These are phyloP conservation scores for Sitta europaea DNA, from an alignment of 2,113 vertebrate species.

Conservation along the genomic window DNA sequence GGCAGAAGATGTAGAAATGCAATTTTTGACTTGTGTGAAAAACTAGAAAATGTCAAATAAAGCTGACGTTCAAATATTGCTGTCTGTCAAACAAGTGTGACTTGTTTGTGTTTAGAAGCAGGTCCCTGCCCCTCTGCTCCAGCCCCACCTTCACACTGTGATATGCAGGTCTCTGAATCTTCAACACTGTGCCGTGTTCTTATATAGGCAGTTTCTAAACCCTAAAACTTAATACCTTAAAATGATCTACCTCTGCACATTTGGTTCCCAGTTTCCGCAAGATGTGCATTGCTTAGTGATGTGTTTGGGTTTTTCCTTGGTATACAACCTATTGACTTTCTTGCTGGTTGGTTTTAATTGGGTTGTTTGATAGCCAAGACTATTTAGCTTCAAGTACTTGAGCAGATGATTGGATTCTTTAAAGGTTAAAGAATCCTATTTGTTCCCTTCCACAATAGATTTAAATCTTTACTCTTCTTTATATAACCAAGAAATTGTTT, in stretches of 20 bases:
- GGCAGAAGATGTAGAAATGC: neutral
- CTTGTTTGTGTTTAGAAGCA: neutral
- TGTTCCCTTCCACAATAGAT: constrained; percentile 39
- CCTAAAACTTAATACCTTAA: neutral
- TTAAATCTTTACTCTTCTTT: constrained; percentile 34
- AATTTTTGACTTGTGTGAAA: neutral
- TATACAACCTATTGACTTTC: constrained; percentile 52
- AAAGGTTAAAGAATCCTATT: constrained; percentile 60
- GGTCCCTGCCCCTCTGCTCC: neutral
- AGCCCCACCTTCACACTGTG: neutral
- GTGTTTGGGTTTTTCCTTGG: neutral
- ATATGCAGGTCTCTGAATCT: neutral
- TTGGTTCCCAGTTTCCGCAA: neutral
- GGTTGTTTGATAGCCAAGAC: constrained; percentile 52
- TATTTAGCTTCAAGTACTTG: constrained; percentile 59
- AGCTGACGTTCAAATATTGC: neutral
- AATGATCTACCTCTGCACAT: neutral
- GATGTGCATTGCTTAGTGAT: neutral
- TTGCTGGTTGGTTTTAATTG: constrained; percentile 49
- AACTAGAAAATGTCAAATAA: neutral
- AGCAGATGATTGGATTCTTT: constrained; percentile 57
- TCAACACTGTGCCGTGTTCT: neutral
- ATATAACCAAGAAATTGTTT: constrained; percentile 38
- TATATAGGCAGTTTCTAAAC: neutral
- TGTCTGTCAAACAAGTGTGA: neutral